These are phyloP conservation scores for Diorhabda elongata DNA, from an alignment of 1,140 invertebrate genomes.

Conservation along the genomic window DNA sequence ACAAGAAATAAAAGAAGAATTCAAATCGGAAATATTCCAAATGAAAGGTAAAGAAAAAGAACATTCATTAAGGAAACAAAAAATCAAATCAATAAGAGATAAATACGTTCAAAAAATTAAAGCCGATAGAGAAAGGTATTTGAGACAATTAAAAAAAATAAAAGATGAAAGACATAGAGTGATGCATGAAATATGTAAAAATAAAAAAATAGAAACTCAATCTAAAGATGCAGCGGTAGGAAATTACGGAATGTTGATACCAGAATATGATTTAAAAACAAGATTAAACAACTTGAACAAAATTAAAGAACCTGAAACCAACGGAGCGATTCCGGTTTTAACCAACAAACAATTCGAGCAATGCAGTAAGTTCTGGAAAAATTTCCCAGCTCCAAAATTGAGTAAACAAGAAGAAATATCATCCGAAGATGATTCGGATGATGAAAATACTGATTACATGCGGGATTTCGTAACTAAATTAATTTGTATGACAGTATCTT, in stretches of 20 bases:
- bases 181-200: slow-evolving; percentile 23
- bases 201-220: slow-evolving; percentile 10
- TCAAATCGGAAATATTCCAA: slow-evolving; percentile 25
- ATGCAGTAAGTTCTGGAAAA: no score
- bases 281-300: slow-evolving; percentile 25
- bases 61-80: slow-evolving; percentile 23
- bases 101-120: slow-evolving; percentile 31
- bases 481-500: no score
- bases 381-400: no score
- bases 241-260: slow-evolving; percentile 23
- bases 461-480: no score
- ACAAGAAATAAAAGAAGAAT: slow-evolving; percentile 33
- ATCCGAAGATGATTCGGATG: no score
- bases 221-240: slow-evolving; percentile 30
- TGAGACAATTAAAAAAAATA: slow-evolving; percentile 28
- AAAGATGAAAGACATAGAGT: slow-evolving; percentile 22
- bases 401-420: no score
- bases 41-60: slow-evolving; percentile 30
- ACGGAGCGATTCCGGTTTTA: no score
- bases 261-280: slow-evolving; percentile 23
- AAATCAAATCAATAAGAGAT: slow-evolving; percentile 27
- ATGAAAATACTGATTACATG: no score
- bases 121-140: slow-evolving; percentile 28
- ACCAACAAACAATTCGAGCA: no score
- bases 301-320: not conserved